These are phyloP conservation scores for Protonibea diacanthus DNA, from an alignment of 2,797 vertebrate species.

Conservation along the genomic window DNA sequence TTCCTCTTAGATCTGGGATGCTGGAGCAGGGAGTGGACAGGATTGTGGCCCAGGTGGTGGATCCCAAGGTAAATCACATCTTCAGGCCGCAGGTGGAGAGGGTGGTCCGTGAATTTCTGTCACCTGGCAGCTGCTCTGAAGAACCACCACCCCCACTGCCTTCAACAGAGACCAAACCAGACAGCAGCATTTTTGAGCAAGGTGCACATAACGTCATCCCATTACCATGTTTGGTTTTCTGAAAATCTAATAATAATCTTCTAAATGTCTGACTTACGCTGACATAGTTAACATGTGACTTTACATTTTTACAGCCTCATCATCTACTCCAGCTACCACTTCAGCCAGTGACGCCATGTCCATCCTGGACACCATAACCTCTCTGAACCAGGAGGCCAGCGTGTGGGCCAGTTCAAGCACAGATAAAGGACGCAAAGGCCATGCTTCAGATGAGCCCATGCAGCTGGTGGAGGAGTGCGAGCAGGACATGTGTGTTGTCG, in stretches of 20 bases:
- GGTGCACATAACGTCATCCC: slow-evolving; percentile 76
- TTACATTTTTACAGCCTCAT: slow-evolving; percentile 74
- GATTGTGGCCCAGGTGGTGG: slow-evolving; percentile 98
- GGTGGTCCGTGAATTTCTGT: slow-evolving; percentile 95
- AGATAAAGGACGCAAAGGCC: slow-evolving; percentile 81
- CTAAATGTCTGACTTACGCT: neutral
- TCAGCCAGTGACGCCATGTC: slow-evolving; percentile 91
- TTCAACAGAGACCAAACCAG: slow-evolving; percentile 84
- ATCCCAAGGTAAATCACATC: slow-evolving; percentile 98
- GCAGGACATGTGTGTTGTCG: slow-evolving; percentile 67
- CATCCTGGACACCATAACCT: slow-evolving; percentile 93
- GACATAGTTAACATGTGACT: neutral
- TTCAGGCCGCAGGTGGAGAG: slow-evolving; percentile 98
- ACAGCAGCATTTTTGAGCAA: slow-evolving; percentile 81
- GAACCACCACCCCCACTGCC: slow-evolving; percentile 70
- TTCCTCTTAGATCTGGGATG: slow-evolving; percentile 93
- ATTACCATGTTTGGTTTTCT: neutral
- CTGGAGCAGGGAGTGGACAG: slow-evolving; percentile 98
- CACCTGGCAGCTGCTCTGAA: slow-evolving; percentile 90
- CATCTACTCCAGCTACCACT: slow-evolving; percentile 78
- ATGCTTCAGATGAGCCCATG: slow-evolving; percentile 80
- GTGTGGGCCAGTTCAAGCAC: slow-evolving; percentile 83
- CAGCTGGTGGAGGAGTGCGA: slow-evolving; percentile 79
- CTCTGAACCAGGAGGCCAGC: slow-evolving; percentile 92
- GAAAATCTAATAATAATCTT: neutral